Conservation (phyloP, 2,113 vertebrate species). For the Poecile atricapillus region DNA sequence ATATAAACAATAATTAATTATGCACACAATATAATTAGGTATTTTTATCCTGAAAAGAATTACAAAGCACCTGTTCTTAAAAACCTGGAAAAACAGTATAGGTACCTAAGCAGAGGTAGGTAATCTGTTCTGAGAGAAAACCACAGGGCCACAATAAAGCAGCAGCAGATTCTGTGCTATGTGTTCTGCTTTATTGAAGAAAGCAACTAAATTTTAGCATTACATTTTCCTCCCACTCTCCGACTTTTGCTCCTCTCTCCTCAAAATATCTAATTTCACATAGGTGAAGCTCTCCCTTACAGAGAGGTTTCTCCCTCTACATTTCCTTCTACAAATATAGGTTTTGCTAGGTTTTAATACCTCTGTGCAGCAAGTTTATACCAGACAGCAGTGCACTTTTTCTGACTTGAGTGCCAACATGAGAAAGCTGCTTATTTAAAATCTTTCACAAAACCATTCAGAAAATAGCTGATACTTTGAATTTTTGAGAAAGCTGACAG, state of each 20-base stretch:
- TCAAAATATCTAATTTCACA: background rate
- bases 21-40: background rate
- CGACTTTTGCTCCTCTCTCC: background rate
- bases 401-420: background rate
- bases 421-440: background rate
- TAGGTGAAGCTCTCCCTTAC: background rate
- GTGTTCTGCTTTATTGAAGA: background rate
- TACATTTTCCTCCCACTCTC: background rate
- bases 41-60: background rate
- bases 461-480: background rate
- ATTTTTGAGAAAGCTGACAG: background rate
- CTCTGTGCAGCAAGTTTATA: background rate
- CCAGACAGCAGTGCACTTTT: background rate
- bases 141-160: background rate
- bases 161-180: background rate
- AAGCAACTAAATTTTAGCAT: background rate
- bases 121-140: background rate
- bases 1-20: background rate
- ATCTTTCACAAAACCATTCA: background rate
- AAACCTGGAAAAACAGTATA: background rate
- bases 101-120: background rate
- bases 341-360: background rate
- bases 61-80: background rate
- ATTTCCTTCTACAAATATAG: background rate
- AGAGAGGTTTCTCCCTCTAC: background rate